Percentiles rank a stretch among this genome's conserved stretches.
Conservation (phyloP, 2,113 vertebrate genomes). For the Cavia porcellus region DNA sequence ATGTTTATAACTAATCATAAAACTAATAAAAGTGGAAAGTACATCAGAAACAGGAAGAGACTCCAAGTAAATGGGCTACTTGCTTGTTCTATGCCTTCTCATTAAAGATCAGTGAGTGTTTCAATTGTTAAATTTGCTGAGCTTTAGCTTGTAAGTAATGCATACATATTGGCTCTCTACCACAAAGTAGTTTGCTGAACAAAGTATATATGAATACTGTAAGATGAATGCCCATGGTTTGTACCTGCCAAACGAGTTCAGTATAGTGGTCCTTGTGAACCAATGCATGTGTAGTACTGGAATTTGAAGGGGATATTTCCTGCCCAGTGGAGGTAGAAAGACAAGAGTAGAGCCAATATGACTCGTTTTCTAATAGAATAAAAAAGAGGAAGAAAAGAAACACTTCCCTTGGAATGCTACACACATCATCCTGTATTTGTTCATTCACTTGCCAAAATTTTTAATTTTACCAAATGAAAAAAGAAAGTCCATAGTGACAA, state of each 20-base stretch:
- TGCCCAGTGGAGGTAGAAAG: background rate
- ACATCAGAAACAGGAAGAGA: background rate
- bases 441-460: background rate
- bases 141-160: background rate
- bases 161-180: background rate
- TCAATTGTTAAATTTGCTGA: background rate
- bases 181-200: background rate
- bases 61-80: background rate
- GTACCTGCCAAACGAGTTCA: background rate
- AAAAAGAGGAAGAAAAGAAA: background rate
- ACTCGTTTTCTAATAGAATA: background rate
- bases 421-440: background rate
- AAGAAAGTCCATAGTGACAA: background rate
- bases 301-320: background rate
- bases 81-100: background rate
- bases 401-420: background rate
- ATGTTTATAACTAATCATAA: background rate
- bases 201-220: background rate
- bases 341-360: background rate
- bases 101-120: background rate
- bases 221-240: background rate
- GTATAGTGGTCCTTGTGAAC: background rate
- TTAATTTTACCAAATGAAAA: background rate
- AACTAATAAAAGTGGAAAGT: background rate
- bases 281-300: background rate